Base-by-base conservation (phyloP, 2,113 vertebrate genomes). In the Suricata suricatta region DNA sequence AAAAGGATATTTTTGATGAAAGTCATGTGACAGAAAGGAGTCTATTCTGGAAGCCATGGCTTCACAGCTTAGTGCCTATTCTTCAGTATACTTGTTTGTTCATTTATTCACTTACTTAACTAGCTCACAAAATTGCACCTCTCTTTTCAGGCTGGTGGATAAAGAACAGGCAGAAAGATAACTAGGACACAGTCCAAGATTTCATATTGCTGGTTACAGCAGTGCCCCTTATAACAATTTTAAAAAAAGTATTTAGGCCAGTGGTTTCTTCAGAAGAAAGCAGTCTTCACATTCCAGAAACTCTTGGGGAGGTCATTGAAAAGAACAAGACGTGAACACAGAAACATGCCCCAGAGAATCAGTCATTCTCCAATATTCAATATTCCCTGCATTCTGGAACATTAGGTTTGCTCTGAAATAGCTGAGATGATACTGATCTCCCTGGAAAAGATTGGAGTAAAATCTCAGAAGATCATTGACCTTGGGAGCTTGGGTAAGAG, bases 281-380 rank as follows among this genome's bases (percentile, higher is more conserved):
- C 52, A 79, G 13, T 82, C 72, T 93, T 89, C 94, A 83, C 74
- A 96, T 96, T 97, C 96, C 52, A 97, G 52, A 96, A 80, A 72
- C 86, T 92, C 92, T 63, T 47, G 25, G 44, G 31, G 86, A 97
- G 92, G 52, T 96, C 15, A 2, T 25, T 47, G 88, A 87, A 93
- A 94, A 97, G 90, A 92, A 93, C 79, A 83, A 96, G 19, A 3
- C 1, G 7, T 83, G 31, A 52, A 90, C 86, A 93, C 5, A 91
- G 33, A 93, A 95, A 88, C 29, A 88, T 7, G 0, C 52, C 41
- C 60, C 77, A 74, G 82, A 95, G 44, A 82, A 64, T 38, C 60
- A 41, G 60, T 60, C 66, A 54, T 94, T 93, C n/a, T 5, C 12
- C 31, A 44, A 63, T 7, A 47, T 47, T 44, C 69, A 19, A 25